These are phyloP conservation scores for Pipistrellus kuhlii DNA, from an alignment of 2,797 vertebrate species.

Conservation along the genomic window DNA sequence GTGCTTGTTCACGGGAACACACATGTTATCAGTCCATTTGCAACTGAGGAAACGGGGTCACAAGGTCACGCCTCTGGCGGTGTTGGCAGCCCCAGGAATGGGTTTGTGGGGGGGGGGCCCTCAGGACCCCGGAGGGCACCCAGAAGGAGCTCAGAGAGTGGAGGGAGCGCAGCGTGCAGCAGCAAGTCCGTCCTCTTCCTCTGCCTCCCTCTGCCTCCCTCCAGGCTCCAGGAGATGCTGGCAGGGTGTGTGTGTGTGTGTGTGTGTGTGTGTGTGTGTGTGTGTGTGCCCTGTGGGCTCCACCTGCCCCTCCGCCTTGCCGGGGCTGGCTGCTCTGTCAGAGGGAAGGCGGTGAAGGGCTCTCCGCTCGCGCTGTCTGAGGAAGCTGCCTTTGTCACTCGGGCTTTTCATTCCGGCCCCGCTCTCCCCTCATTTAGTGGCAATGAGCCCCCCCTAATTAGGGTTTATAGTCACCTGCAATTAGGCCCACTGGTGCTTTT, in stretches of 20 bases:
- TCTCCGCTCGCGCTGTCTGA: neutral
- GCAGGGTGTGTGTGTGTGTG: no score
- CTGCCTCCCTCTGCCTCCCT: no score
- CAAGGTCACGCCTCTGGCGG: neutral
- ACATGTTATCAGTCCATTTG: neutral
- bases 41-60: neutral
- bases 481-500: conserved; percentile 86
- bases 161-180: neutral
- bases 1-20: neutral
- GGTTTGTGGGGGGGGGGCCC: neutral
- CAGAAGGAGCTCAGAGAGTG: neutral
- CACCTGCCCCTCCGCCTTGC: conserved; percentile 7
- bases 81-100: neutral
- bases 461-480: conserved; percentile 86
- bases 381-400: conserved; percentile 67
- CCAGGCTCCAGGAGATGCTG: neutral
- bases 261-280: no score
- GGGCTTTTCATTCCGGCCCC: conserved; percentile 74
- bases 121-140: neutral
- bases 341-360: conserved; percentile 77
- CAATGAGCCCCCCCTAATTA: conserved; percentile 82
- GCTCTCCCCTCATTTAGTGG: conserved; percentile 71
- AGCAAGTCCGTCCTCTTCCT: neutral
- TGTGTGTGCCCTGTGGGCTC: neutral
- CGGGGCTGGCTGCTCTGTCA: neutral